Evolutionary conservation across 1,140 invertebrate species (phyloP).

Genomic region (Drosophila biarmipes): DNA sequence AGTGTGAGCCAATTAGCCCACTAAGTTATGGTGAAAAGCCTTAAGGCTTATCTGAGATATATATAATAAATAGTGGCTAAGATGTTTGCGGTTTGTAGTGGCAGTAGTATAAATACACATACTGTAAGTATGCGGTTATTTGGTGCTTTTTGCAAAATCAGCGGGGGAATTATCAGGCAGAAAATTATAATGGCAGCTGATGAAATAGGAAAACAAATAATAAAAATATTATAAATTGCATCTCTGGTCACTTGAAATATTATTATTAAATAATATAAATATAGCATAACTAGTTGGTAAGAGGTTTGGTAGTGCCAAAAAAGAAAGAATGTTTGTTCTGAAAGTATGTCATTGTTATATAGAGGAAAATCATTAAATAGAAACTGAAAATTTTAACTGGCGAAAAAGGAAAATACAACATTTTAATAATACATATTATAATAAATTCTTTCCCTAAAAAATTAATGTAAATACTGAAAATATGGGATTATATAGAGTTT

Average conservation of each 20-base stretch:
- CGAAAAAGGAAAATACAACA: too few species aligned
- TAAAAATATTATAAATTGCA: background rate
- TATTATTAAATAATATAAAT: background rate
- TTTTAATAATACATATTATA: too few species aligned
- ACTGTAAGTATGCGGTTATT: conserved; percentile 33
- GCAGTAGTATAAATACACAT: conserved; percentile 17
- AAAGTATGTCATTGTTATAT: too few species aligned
- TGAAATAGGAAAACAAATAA: conserved; percentile 29
- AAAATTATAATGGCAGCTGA: conserved; percentile 58
- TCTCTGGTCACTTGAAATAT: background rate
- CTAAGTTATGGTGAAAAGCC: conserved; percentile 66
- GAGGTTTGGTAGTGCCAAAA: too few species aligned
- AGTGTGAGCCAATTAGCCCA: conserved; percentile 73
- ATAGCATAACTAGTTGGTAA: too few species aligned
- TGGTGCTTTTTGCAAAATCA: conserved; percentile 12
- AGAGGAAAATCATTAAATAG: too few species aligned
- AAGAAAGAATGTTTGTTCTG: too few species aligned
- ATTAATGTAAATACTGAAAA: conserved; percentile 28
- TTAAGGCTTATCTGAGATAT: conserved; percentile 48
- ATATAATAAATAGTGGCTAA: conserved; percentile 9
- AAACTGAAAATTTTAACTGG: too few species aligned
- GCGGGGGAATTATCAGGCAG: conserved; percentile 16
- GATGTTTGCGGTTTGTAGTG: conserved; percentile 36
- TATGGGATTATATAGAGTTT: conserved; percentile 37
- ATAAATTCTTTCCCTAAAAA: too few species aligned